A percentile compares a stretch with the other conserved stretches of the same genome.
These are phyloP conservation scores for Yponomeuta evonymella DNA, from an alignment of 2,888 invertebrate genomes.

Conservation along the genomic window DNA sequence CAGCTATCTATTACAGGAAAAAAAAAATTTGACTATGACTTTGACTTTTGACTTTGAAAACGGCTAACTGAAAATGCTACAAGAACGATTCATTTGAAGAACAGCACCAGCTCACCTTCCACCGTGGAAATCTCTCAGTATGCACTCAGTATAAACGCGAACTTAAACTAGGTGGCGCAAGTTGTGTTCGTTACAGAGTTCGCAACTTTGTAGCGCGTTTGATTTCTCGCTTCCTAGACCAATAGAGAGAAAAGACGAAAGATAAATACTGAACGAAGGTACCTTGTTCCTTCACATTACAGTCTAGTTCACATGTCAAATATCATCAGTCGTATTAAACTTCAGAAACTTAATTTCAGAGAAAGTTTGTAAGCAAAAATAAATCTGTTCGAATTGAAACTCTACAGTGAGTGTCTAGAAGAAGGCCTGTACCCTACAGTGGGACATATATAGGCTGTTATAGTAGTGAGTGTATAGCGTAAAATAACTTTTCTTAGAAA, in stretches of 20 bases:
- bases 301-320: no score
- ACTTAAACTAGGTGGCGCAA: conserved; percentile 3
- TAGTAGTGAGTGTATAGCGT: no score
- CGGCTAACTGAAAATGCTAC: no score
- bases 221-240: neutral
- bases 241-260: neutral
- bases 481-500: no score
- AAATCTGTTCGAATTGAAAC: no score
- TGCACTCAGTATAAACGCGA: neutral
- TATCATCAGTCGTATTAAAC: neutral
- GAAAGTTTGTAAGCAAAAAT: no score
- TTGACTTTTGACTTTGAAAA: no score
- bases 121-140: neutral
- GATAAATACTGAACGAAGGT: neutral
- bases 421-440: no score
- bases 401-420: no score
- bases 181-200: conserved; percentile 9
- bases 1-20: no score
- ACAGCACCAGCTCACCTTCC: neutral
- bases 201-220: neutral
- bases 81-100: neutral
- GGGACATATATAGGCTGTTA: no score
- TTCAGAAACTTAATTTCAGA: neutral
- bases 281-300: neutral
- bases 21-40: no score